Base-by-base conservation (phyloP, 2,113 vertebrate genomes). In the Neopipo cinnamomea region DNA sequence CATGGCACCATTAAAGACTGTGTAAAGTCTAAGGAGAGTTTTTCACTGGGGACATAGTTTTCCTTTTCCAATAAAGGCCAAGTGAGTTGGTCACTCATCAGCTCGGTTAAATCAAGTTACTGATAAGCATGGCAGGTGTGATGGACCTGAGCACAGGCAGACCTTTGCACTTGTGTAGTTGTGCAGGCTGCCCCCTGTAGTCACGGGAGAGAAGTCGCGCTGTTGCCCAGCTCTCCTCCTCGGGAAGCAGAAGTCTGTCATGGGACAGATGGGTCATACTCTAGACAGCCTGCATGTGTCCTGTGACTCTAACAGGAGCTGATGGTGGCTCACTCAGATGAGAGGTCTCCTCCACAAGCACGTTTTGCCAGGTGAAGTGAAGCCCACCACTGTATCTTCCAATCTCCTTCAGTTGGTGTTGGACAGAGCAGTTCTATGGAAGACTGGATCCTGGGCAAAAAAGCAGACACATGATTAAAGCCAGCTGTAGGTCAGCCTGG, bases 261-360 rank as follows among this genome's bases (percentile, higher is more conserved):
- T 1, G 2, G 31, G 31, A 22, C 46, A 31, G 33, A 17, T 9
- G 33, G 30, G 23, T 11, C 27, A 27, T 19, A 16, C 19, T 23
- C 33, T 19, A n/a, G 56, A 52, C 22, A 53, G 9, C 35, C 33
- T 58, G 13, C 16, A 35, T 44, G 15, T 25, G 22, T 63, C 12
- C 31, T 4, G 0, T 62, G 67, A 20, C 66, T 67, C 39, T 30
- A 15, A n/a, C 0, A 2, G 47, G 25, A 85, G 37, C 25, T 55
- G 44, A n/a, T 1, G 2, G 10, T 6, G 24, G 53, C 44, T 47
- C 0, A 2, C 20, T 58, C 31, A 35, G 52, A n/a, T 1, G 2
- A 67, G 33, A 83, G n/a, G 19, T 71, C 46, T 56, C 50, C 8
- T 56, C 46, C 6, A 12, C 2, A 1, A 84, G 50, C 13, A 18